Conservation (phyloP, 2,113 vertebrate genomes). For the Hystrix brachyura region DNA sequence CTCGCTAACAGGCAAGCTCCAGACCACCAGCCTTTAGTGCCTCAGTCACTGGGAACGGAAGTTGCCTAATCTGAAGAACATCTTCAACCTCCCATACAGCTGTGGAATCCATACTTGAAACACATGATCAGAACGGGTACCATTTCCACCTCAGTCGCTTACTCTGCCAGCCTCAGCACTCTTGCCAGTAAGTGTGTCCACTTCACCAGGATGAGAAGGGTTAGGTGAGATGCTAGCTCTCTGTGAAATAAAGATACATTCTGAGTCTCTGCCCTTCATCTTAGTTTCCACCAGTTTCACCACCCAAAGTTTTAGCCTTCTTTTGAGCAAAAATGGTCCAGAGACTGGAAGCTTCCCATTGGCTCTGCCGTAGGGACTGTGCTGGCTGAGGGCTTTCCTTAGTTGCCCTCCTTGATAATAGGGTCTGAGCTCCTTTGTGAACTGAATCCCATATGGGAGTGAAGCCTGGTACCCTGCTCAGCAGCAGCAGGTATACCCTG, state of each 20-base stretch:
- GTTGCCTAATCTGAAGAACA: not conserved
- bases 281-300: not conserved
- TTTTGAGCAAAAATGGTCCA: not conserved
- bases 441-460: not conserved
- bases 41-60: fast-evolving
- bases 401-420: not conserved
- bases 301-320: not conserved
- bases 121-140: not conserved
- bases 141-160: not conserved
- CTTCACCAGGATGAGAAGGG: not conserved
- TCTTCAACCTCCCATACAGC: not conserved
- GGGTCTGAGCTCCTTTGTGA: not conserved
- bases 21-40: too few relatives aligned
- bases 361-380: not conserved
- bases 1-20: not conserved
- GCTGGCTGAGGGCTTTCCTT: fast-evolving
- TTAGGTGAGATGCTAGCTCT: not conserved
- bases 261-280: not conserved
- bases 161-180: not conserved
- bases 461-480: not conserved
- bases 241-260: not conserved
- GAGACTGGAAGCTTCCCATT: not conserved
- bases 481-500: too few relatives aligned
- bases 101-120: not conserved
- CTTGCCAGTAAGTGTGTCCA: not conserved